A percentile compares a stretch with the other conserved stretches of the same genome.
Evolutionary conservation across 2,797 vertebrate species (phyloP).

Genomic region (Coregonus sp.): DNA sequence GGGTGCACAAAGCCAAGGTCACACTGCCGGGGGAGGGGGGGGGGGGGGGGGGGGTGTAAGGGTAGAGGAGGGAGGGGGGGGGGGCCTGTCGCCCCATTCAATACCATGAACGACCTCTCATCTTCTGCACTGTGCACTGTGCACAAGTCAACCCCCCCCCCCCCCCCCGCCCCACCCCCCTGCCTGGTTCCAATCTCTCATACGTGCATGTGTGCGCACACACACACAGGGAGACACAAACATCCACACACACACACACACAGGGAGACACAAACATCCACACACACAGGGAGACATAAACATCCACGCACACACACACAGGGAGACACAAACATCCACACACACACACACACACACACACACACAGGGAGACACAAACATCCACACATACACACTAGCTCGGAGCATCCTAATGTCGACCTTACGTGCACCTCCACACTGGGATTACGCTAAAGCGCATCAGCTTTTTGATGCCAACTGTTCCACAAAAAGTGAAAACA

Average conservation of each 20-base stretch:
- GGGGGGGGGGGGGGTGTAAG: not conserved
- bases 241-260: constrained; percentile 20
- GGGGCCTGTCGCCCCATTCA: constrained; percentile 56
- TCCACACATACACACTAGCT: constrained; percentile 23
- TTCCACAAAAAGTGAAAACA: not conserved
- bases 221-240: not conserved
- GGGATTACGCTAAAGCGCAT: constrained; percentile 4
- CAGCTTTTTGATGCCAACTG: constrained; percentile 4
- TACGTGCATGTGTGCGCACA: constrained; percentile 12
- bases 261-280: constrained; percentile 12
- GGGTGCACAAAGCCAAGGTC: constrained; percentile 95
- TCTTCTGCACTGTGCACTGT: constrained; percentile 40
- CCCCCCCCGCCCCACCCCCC: constrained; percentile 49
- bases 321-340: no score
- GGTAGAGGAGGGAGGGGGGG: constrained; percentile 53
- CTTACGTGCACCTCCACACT: not conserved
- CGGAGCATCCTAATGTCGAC: not conserved
- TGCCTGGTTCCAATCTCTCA: constrained; percentile 50
- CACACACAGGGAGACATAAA: constrained; percentile 14
- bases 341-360: not conserved
- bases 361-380: constrained; percentile 3
- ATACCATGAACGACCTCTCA: constrained; percentile 61
- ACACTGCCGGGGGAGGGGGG: constrained; percentile 63
- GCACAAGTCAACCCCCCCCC: constrained; percentile 29
- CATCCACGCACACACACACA: constrained; percentile 5